Base-by-base conservation (phyloP, 2,797 vertebrate genomes). In the Acanthiza pusilla region DNA sequence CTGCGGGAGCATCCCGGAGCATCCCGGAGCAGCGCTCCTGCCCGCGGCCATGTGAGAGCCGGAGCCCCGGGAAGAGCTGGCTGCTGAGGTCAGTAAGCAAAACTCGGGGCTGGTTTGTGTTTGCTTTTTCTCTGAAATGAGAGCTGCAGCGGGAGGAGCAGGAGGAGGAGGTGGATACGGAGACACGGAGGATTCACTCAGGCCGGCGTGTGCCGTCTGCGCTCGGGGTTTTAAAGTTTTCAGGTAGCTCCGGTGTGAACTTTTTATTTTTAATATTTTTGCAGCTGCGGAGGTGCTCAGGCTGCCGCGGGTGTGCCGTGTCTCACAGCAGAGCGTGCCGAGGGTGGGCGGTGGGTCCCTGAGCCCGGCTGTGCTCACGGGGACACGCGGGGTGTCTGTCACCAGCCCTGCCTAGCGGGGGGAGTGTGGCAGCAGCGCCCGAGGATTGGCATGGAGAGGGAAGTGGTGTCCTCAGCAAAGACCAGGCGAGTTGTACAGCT, bases 21-120 rank as follows among this genome's bases (percentile, higher is more conserved):
- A 45, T 12, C 75, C 50, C 38, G 11, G 38, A 9, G 79, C 47
- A 30, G 54, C 54, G 86, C 86, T 54, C n/a, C 16, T 21, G 32
- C 58, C 53, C 4, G 9, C 3, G 68, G 80, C 29, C 16, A 73
- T 88, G 93, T 73, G 9, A 91, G 38, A 55, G 86, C 91, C 11
- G 67, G 27, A 94, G 93, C 85, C 48, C 13, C 18, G 60, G 63
- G 54, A 32, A 48, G 85, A 75, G 83, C 88, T n/a, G 72, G 12
- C 62, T 40, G 85, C 95, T 11, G 67, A 75, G 87, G 48, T 88
- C 89, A 57, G 96, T 96, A 4, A n/a, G 89, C 86, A 53, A 38
- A 63, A 40, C 73, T 72, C 45, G 12, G 3, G 2, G 9, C 27
- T 19, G 10, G 25, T 45, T 48, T 5, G 58, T 7, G 45, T 40